These are phyloP conservation scores for Hafferia zeledoni DNA, from an alignment of 2,797 vertebrate genomes.

Conservation along the genomic window DNA sequence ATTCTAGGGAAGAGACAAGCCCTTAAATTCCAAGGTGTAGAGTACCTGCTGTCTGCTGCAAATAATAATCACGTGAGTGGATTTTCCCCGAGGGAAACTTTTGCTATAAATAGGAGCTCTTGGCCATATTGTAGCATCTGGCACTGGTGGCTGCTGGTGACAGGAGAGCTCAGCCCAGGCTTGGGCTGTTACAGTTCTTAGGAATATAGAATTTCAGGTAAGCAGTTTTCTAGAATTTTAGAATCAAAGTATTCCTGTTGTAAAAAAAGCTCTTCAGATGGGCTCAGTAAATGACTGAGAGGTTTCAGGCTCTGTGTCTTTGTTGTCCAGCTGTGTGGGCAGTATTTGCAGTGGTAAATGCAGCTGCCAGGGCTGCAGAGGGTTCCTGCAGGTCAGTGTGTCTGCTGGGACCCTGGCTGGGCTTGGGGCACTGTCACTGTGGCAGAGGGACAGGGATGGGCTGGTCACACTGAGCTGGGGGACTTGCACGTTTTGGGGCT, in stretches of 20 bases:
- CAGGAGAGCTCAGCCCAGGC: background rate
- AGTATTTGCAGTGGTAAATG: background rate
- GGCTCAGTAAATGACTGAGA: background rate
- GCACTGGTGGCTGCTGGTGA: background rate
- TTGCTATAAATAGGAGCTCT: conserved; percentile 53
- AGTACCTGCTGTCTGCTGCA: conserved; percentile 13
- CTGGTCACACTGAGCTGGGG: background rate
- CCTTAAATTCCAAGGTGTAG: background rate
- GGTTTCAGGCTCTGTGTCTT: background rate
- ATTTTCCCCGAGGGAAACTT: conserved; percentile 44
- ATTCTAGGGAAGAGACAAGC: background rate
- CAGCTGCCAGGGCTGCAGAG: background rate
- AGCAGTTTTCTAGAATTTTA: background rate
- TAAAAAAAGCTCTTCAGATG: background rate
- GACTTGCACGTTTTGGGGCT: background rate
- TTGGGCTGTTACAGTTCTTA: background rate
- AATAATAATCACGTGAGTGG: conserved; percentile 42
- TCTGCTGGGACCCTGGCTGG: background rate
- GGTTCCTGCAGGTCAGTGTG: background rate
- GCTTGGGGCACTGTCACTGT: background rate
- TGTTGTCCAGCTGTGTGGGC: background rate
- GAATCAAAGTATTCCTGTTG: background rate
- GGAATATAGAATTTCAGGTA: background rate
- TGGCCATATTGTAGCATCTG: conserved; percentile 37
- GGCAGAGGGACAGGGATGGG: background rate